Evolutionary conservation across 2,113 vertebrate species (phyloP).

Genomic region (Hippocampus mohnikei): DNA sequence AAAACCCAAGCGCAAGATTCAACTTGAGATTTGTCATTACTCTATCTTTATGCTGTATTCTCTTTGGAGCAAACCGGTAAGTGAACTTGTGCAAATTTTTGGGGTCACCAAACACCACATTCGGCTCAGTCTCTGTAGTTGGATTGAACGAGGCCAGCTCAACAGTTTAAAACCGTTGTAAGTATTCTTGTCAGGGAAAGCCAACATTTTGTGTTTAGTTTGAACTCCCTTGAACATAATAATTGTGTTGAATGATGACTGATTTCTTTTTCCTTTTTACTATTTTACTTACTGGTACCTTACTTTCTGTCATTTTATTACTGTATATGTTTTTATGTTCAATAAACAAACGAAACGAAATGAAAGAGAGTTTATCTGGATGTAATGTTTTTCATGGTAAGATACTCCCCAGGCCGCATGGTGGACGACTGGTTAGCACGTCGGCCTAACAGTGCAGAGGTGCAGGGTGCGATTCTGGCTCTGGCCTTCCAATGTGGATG

Average conservation of each 20-base stretch:
- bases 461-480: too few species aligned
- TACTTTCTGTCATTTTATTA: too few species aligned
- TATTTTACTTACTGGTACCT: too few species aligned
- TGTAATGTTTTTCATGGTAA: not conserved
- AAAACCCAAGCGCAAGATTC: not conserved
- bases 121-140: slow-evolving; percentile 1
- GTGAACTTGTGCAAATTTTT: not conserved
- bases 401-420: not conserved
- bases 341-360: too few species aligned
- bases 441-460: too few species aligned
- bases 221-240: too few species aligned
- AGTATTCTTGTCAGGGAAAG: slow-evolving; percentile 1
- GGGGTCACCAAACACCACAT: not conserved
- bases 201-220: not conserved
- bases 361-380: not conserved
- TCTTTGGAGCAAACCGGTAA: slow-evolving; percentile 5
- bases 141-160: slow-evolving; percentile 2
- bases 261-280: too few species aligned
- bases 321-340: too few species aligned
- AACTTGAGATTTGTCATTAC: slow-evolving; percentile 1
- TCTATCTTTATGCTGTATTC: slow-evolving; percentile 6
- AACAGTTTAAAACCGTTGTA: not conserved
- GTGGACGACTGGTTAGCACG: too few species aligned
- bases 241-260: too few species aligned
- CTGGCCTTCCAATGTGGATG: too few species aligned